Evolutionary conservation across 2,888 invertebrate genomes (phyloP), one percentile per base, ranked within the genome.

Genomic region (Hybos culiciformis): DNA sequence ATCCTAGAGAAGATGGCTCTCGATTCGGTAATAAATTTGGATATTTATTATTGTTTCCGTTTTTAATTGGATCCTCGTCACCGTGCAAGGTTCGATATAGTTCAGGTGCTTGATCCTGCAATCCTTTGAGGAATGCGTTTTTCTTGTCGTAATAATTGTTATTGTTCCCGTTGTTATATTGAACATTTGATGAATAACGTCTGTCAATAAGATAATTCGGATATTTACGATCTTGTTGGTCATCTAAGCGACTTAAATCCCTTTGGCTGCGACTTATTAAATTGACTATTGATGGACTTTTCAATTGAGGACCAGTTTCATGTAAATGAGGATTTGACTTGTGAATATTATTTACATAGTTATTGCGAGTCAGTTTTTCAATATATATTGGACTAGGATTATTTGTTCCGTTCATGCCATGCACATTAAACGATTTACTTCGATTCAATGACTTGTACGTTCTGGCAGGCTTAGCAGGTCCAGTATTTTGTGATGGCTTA

Each of bases 391-490:
- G 65, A 59, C 63, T 64, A 54, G 66, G 65, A 55, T 70, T 69
- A 42, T 68, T 70, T 47, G 65, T 66, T 37, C 66, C 66, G 39
- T 67, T 67, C 58, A 67, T 57, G 45, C 77, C 80, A 55, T 85
- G 82, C 53, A 84, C 80, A 71, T 84, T 86, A 69, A 87, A 84
- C 62, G 86, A 86, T 66, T 87, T 84, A 66, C 86, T 86, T 46
- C 87, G 72, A 47, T 80, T 77, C 33, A 87, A 68, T 18, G 82
- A 77, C 11, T 59, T 56, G 66, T 83, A 83, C 33, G 83, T 79
- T 53, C 85, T 71, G 24, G 83, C 84, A 8, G 86, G 86, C 59
- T 86, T 86, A 0, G 77, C 77, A 0, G 83, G 83, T 6, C 78
- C 80, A 24, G 74, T 61, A 50, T 59, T 60, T 37, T 45, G 46